Evolutionary conservation across 2,888 invertebrate species (phyloP), one percentile per base, ranked within the genome.

Genomic region (Choristoneura rosaceana): DNA sequence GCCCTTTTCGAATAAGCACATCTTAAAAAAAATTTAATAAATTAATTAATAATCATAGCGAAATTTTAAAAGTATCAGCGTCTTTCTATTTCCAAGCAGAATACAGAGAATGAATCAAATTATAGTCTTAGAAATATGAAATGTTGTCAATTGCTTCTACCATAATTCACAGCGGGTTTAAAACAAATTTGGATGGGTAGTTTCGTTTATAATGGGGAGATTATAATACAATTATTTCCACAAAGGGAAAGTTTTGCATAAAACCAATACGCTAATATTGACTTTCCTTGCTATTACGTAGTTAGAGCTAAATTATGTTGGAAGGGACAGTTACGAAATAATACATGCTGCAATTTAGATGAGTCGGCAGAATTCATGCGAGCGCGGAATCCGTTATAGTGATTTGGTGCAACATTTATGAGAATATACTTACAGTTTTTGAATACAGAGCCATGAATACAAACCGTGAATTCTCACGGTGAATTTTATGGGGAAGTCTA

Each of bases 201-300:
- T 55, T 64, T 63, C 17, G n/a, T n/a, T 67, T 17, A 17, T 33
- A 65, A 33, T n/a, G 52, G 25, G 45, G 41, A 58, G 45, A 71
- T 62, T 62, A 59, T 17, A 55, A 71, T 61, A 50, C 55, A 61
- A 71, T 71, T 71, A 58, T 67, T 45, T 55, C 55, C 0, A 55
- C 43, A 34, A 62, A 67, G 71, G 55, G 71, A 71, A 71, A 71
- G 71, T 71, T 41, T 59, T 52, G 38, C 55, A 62, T 60, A 66
- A 67, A 71, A 71, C 71, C 66, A 55, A 71, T 71, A 52, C 55
- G 45, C 66, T 67, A 62, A 62, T 67, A 52, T 61, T 45, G 45
- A 67, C 55, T 71, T 67, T 61, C 66, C 66, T 67, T 38, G 61
- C 52, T 66, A 47, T 67, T 71, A 62, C 55, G 70, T 67, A 17